A percentile compares a stretch with the other conserved stretches of the same genome.
These are phyloP conservation scores for Platanista minor DNA, from an alignment of 2,113 vertebrate species.

Conservation along the genomic window DNA sequence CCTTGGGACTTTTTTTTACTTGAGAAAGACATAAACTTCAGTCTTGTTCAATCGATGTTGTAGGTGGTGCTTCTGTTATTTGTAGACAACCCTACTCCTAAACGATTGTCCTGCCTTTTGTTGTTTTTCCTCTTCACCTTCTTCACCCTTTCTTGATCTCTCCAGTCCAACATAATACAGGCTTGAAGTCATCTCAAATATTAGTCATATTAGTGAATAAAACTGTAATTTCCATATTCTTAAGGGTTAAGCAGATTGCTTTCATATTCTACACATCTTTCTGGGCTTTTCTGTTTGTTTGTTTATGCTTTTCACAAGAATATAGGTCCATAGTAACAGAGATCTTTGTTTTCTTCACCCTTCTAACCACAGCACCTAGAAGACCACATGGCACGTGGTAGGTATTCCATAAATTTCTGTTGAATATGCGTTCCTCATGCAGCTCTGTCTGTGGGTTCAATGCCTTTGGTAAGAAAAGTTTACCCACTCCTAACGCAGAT, in stretches of 20 bases:
- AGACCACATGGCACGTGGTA: not conserved
- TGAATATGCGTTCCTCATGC: not conserved
- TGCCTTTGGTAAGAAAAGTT: not conserved
- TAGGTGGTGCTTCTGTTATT: not conserved
- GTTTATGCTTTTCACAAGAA: not conserved
- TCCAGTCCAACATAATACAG: not conserved
- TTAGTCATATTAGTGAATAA: not conserved
- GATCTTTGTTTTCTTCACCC: not conserved
- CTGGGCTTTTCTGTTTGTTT: not conserved
- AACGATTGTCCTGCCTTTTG: not conserved
- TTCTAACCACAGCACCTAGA: not conserved
- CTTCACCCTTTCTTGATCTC: not conserved
- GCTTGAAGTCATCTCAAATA: not conserved
- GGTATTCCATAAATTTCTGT: not conserved
- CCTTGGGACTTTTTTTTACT: not conserved
- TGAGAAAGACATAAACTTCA: not conserved
- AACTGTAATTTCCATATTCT: not conserved
- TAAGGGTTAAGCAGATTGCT: not conserved
- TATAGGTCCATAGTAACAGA: not conserved
- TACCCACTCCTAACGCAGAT: not conserved
- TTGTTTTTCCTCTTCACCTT: not conserved
- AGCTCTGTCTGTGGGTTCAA: not conserved
- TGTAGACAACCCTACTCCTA: not conserved
- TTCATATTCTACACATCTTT: not conserved
- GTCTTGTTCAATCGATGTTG: not conserved